Conservation (phyloP, 1,140 invertebrate genomes). For the Glossosoma conforme region DNA sequence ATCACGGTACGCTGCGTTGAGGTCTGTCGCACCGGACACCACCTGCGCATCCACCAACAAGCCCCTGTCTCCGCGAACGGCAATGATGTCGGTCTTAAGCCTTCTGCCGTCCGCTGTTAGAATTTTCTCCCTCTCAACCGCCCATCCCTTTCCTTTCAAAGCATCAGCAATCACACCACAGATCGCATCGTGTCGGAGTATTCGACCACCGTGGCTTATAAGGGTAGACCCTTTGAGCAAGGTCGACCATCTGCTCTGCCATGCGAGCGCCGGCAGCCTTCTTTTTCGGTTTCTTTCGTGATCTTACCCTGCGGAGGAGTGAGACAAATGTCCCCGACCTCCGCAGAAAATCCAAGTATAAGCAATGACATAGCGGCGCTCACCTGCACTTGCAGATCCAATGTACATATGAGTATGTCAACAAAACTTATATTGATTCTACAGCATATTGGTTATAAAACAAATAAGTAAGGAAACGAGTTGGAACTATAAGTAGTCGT, state of each 20-base stretch:
- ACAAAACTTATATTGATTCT: too few relatives aligned
- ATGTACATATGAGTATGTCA: too few relatives aligned
- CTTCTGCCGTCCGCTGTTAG: not conserved
- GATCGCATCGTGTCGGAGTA: constrained; percentile 33
- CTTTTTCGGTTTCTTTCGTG: not conserved
- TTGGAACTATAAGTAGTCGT: too few relatives aligned
- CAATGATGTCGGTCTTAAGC: not conserved
- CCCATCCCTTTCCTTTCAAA: not conserved
- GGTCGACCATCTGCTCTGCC: constrained; percentile 37
- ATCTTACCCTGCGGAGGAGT: too few relatives aligned
- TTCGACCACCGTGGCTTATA: constrained; percentile 36
- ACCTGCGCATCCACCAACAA: constrained; percentile 6
- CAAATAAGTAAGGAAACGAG: too few relatives aligned
- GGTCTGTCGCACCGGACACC: not conserved
- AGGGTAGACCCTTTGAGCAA: constrained; percentile 38
- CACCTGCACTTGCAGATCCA: too few relatives aligned
- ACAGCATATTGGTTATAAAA: too few relatives aligned
- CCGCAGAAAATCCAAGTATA: too few relatives aligned
- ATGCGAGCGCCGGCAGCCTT: constrained; percentile 20
- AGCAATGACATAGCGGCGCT: too few relatives aligned
- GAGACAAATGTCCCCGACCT: too few relatives aligned
- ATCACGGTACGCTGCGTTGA: not conserved
- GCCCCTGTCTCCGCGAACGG: not conserved
- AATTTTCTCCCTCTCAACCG: not conserved
- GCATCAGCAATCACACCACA: not conserved